Conservation (phyloP, 2,113 vertebrate genomes). For the Solenodon paradoxus region DNA sequence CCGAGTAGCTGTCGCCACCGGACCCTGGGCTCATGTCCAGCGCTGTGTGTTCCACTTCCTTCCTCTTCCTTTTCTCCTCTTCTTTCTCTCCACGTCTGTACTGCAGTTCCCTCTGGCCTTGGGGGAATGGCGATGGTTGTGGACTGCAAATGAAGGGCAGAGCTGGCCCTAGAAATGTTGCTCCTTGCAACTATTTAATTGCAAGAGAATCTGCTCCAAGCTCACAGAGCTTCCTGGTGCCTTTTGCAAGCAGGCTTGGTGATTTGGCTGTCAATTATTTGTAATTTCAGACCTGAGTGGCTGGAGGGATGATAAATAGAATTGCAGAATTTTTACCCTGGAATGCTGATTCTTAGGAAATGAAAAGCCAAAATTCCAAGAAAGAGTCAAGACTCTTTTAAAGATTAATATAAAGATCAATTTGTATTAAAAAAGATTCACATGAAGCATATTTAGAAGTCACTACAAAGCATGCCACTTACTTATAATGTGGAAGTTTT, state of each 20-base stretch:
- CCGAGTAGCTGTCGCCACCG: not conserved
- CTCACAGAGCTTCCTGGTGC: not conserved
- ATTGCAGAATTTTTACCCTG: not conserved
- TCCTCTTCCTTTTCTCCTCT: not conserved
- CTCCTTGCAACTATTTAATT: not conserved
- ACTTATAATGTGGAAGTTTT: not conserved
- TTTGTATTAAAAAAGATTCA: not conserved
- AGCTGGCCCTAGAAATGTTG: not conserved
- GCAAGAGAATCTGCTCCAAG: constrained; percentile 19
- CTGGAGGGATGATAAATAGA: constrained; percentile 46
- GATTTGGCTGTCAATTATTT: constrained; percentile 34
- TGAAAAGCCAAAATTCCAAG: not conserved
- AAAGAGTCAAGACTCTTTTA: not conserved
- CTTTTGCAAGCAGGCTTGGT: constrained; percentile 24
- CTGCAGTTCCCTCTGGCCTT: not conserved
- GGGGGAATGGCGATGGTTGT: not conserved
- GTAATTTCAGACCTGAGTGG: constrained; percentile 53
- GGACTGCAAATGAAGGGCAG: not conserved
- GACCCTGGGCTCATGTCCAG: not conserved
- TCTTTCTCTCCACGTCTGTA: not conserved
- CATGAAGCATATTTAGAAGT: not conserved
- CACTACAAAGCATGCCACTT: not conserved
- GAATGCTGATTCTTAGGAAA: constrained; percentile 29
- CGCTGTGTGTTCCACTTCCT: not conserved
- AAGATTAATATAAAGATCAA: not conserved